Conservation (phyloP, 2,797 vertebrate species). For the Synaphobranchus kaupii region DNA sequence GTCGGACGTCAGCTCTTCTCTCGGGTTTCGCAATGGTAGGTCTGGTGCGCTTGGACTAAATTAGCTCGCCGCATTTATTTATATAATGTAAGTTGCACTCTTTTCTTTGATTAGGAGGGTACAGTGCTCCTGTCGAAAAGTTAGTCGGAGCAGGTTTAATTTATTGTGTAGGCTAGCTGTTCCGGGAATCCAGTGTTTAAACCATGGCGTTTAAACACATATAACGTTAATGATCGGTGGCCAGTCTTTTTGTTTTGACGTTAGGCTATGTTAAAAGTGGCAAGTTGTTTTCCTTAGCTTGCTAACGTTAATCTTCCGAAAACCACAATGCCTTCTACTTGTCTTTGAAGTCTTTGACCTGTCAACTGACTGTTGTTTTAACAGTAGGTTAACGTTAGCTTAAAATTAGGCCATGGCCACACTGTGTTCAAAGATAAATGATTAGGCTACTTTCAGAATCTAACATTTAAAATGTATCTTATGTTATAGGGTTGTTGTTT, state of each 20-base stretch:
- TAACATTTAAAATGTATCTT: neutral
- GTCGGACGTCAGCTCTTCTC: constrained; percentile 91
- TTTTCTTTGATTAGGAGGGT: neutral
- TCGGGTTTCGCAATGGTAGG: constrained; percentile 99
- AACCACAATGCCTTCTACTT: neutral
- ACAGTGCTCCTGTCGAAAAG: neutral
- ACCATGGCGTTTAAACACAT: neutral
- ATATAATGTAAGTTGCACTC: neutral
- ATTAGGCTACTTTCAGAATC: neutral
- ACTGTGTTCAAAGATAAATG: neutral
- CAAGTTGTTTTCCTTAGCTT: neutral
- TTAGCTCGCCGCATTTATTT: constrained; percentile 1
- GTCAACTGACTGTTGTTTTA: neutral
- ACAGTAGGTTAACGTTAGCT: neutral
- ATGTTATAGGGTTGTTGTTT: neutral
- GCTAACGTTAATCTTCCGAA: neutral
- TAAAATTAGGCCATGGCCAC: neutral
- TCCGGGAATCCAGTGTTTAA: neutral
- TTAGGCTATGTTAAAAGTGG: neutral
- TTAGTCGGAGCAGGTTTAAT: neutral
- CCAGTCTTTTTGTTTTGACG: neutral
- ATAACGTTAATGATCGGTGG: too few species aligned
- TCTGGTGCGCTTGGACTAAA: constrained; percentile 27
- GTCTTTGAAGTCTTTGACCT: neutral
- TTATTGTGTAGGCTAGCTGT: neutral